These are phyloP conservation scores for Agrilus mali DNA, from an alignment of 2,888 invertebrate genomes.

Conservation along the genomic window DNA sequence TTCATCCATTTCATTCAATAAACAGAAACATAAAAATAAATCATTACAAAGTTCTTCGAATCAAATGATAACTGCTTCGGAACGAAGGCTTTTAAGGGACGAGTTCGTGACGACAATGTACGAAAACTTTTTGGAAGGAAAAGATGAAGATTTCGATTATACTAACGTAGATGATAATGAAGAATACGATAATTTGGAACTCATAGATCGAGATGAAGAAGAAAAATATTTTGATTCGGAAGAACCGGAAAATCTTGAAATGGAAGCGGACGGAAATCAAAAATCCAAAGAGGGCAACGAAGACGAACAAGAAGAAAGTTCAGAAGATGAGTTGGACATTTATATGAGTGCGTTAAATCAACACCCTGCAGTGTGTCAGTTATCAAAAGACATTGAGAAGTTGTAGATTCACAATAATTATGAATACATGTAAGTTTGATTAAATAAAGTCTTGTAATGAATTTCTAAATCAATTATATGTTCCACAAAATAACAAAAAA, in stretches of 20 bases:
- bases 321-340: slow-evolving; percentile 57
- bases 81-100: slow-evolving; percentile 54
- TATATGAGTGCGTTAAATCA: slow-evolving; percentile 52
- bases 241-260: slow-evolving; percentile 42
- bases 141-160: slow-evolving; percentile 76
- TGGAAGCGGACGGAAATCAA: slow-evolving; percentile 19
- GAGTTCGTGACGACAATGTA: slow-evolving; percentile 82
- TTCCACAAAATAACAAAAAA: too few species aligned
- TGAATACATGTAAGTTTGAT: too few species aligned
- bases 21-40: slow-evolving; percentile 6
- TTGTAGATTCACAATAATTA: too few species aligned
- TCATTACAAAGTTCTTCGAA: slow-evolving; percentile 12
- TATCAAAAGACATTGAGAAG: slow-evolving; percentile 24
- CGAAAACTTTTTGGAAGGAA: slow-evolving; percentile 69
- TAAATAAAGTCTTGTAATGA: too few species aligned
- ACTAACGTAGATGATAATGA: slow-evolving; percentile 66
- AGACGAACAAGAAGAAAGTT: slow-evolving; percentile 20
- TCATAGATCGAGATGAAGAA: slow-evolving; percentile 68
- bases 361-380: slow-evolving; percentile 26
- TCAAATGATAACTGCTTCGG: slow-evolving; percentile 36
- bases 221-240: slow-evolving; percentile 87
- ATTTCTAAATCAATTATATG: too few species aligned
- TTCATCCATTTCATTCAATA: slow-evolving; percentile 2
- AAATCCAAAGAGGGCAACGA: slow-evolving; percentile 16
- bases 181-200: slow-evolving; percentile 63